Percentiles rank a stretch among this genome's conserved stretches.
phyloP scores from a whole-genome alignment of 2,797 vertebrate genomes.

The Tauraco hartlaubi region DNA sequence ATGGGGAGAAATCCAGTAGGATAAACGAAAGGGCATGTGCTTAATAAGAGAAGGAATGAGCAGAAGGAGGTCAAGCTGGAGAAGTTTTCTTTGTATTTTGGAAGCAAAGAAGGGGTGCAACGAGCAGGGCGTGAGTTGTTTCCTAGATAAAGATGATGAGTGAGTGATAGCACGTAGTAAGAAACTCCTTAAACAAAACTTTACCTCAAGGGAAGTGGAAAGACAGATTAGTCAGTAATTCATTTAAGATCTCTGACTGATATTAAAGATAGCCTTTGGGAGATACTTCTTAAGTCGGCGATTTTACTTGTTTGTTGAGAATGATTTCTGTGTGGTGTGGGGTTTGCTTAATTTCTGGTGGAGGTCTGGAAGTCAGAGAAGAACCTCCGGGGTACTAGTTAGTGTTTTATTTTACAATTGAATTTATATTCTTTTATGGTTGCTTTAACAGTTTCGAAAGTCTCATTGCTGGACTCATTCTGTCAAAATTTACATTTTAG shows the following conservation, averaged over 20 bases:
- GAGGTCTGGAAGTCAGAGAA: not conserved
- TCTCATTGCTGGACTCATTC: not conserved
- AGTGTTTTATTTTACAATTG: not conserved
- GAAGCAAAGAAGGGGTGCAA: not conserved
- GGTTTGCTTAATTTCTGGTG: not conserved
- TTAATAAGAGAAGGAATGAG: not conserved
- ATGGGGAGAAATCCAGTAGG: not conserved
- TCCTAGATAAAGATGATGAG: not conserved
- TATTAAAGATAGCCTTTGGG: not conserved
- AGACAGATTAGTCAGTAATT: not conserved
- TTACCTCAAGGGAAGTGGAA: not conserved
- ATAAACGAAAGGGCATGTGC: fast-evolving
- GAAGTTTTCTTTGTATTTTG: not conserved
- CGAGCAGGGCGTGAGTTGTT: not conserved
- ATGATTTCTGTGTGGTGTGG: not conserved
- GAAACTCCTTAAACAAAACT: not conserved
- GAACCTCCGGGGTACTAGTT: not conserved
- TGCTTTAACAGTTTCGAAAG: not conserved
- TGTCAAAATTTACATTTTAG: not conserved
- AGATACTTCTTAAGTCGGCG: not conserved
- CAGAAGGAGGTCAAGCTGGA: not conserved
- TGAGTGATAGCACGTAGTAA: not conserved
- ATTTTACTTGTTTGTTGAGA: not conserved
- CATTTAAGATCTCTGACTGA: not conserved
- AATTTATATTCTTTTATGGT: not conserved